Conservation (phyloP, 2,113 vertebrate genomes). For the Albula glossodonta region DNA sequence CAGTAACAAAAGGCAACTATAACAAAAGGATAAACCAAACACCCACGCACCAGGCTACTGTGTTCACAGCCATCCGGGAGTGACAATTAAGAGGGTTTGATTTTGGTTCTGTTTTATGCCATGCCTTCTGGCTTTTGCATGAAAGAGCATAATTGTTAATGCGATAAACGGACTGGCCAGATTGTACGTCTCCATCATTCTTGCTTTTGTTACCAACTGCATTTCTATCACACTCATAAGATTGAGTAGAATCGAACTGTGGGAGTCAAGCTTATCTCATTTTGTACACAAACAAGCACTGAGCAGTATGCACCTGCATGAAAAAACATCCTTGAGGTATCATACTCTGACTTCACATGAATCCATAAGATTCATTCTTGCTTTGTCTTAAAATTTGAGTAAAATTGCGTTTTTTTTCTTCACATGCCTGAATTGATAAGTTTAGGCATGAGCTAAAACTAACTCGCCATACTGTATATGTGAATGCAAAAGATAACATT, state of each 20-base stretch:
- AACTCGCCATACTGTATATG: too few relatives aligned
- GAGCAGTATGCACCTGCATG: background rate
- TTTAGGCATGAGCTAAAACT: too few relatives aligned
- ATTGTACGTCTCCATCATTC: background rate
- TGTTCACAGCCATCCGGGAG: conserved; percentile 40
- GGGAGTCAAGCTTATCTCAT: background rate
- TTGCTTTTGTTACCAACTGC: background rate
- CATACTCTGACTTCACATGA: background rate
- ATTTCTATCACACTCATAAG: background rate
- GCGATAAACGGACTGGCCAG: background rate
- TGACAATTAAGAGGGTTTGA: conserved; percentile 19
- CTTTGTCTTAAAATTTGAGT: too few relatives aligned
- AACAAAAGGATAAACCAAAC: conserved; percentile 24
- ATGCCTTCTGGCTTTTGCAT: conserved; percentile 15
- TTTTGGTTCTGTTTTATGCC: background rate
- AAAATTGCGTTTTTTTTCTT: too few relatives aligned
- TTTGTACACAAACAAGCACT: background rate
- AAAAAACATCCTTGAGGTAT: background rate
- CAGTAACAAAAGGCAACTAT: conserved; percentile 31
- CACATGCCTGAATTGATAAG: too few relatives aligned
- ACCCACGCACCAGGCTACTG: conserved; percentile 29
- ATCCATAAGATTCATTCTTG: too few relatives aligned
- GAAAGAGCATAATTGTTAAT: conserved; percentile 17
- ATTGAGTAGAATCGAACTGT: background rate
- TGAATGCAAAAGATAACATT: too few relatives aligned